Evolutionary conservation across 2,888 invertebrate genomes (phyloP).

Genomic region (Polymixis flavicincta): DNA sequence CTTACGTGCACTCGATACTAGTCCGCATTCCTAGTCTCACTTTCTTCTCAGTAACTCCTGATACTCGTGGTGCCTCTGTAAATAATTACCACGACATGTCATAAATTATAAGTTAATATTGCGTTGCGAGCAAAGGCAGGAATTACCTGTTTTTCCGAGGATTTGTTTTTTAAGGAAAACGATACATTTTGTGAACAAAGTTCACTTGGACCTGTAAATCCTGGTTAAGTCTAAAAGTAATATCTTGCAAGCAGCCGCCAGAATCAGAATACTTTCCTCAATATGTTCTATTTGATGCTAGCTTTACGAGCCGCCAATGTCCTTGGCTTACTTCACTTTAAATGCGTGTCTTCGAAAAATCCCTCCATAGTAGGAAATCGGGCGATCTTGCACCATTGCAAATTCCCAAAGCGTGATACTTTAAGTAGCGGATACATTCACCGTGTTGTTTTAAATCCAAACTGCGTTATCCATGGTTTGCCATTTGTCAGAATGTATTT

Average conservation of each 20-base stretch:
- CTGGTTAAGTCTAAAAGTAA: neutral
- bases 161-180: neutral
- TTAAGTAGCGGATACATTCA: neutral
- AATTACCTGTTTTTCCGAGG: neutral
- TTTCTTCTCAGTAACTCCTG: slow-evolving; percentile 21
- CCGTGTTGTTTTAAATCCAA: neutral
- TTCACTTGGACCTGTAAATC: neutral
- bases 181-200: neutral
- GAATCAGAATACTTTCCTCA: too few species aligned
- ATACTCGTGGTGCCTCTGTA: slow-evolving; percentile 49
- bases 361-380: neutral
- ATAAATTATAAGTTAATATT: neutral
- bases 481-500: neutral
- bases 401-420: neutral
- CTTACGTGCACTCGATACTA: slow-evolving; percentile 38
- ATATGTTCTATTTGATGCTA: too few species aligned
- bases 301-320: neutral
- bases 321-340: neutral
- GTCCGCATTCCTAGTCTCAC: slow-evolving; percentile 20
- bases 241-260: too few species aligned
- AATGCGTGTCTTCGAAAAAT: neutral
- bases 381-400: neutral
- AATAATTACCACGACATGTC: neutral
- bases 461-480: neutral
- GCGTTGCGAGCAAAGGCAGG: neutral